Evolutionary conservation across 2,797 vertebrate species (phyloP).

Genomic region (Hydrophis major): DNA sequence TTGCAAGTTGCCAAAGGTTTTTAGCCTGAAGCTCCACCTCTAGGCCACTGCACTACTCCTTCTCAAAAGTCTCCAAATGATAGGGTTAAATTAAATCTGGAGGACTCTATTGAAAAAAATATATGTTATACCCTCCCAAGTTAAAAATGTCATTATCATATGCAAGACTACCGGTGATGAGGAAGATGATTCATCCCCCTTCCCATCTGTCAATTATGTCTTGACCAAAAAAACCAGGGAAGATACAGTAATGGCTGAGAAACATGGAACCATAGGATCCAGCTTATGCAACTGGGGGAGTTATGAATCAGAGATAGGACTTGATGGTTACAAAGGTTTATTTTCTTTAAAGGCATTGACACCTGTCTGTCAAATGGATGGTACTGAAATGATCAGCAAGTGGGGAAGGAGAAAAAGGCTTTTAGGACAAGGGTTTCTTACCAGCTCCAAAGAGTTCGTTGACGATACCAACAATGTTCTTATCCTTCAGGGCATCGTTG

Average conservation of each 20-base stretch:
- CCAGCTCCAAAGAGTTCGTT: conserved; percentile 84
- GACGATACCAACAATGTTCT: conserved; percentile 81
- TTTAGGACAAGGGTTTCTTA: conserved; percentile 38
- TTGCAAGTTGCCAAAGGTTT: neutral
- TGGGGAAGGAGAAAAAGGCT: neutral
- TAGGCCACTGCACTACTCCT: too few relatives aligned
- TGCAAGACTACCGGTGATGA: neutral
- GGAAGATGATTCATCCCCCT: neutral
- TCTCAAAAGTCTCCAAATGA: neutral
- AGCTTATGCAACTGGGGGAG: neutral
- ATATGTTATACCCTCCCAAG: neutral
- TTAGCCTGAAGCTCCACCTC: neutral
- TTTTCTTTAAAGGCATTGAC: neutral
- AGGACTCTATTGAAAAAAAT: neutral
- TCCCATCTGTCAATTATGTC: neutral
- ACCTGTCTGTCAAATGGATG: neutral
- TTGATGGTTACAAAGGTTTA: neutral
- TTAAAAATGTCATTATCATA: neutral
- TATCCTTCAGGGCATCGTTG: conserved; percentile 74
- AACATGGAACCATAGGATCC: neutral
- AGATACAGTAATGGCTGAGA: neutral
- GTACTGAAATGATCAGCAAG: neutral
- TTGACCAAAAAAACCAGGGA: neutral
- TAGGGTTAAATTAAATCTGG: neutral
- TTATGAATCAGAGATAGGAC: neutral